Base-by-base conservation (phyloP, 2,888 invertebrate genomes). In the Mythimna pallens region DNA sequence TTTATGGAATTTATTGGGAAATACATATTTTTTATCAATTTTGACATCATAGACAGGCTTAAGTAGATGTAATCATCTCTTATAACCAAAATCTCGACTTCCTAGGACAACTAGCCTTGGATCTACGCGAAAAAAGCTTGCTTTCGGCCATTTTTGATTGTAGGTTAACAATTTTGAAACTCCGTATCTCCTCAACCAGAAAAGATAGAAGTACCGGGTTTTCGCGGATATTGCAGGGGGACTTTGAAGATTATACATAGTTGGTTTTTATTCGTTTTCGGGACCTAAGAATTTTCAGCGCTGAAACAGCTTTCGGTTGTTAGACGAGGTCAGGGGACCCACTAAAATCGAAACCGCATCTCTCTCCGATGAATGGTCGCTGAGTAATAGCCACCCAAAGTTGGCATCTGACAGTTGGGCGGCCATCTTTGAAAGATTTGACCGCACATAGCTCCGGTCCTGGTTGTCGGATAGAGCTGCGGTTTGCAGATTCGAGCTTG, bases 371-470 rank as follows among this genome's bases (percentile, higher is more conserved):
- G 0, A 47, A 8, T 8, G 66, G 58, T 25, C 47, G 20, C 57
- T 14, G 47, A 66, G 66, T 6, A 22, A 67, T 12, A 47, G 34
- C n/a, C 58, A 8, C 1, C 7, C 8, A 17, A 67, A 58, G 8
- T 34, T 8, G 30, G 59, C 59, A 6, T 43, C 43, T 65, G 65
- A 65, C 65, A 65, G 65, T 20, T 57, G 4, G 54, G 65, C 65
- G 65, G 65, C 65, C 65, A 65, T 57, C 4, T 57, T 65, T 25
- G 65, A 0, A 8, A 43, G 43, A 3, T 30, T 57, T 57, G 30
- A 20, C 40, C 6, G 12, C 0, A 0, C 20, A 4, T 66, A 57
- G 10, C 65, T 66, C 57, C 43, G 43, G 40, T 20, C 20, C 5
- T 25, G 3, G 22, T 2, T 4, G 57, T 43, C 65, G 57, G 20